Evolutionary conservation across 2,797 vertebrate genomes (phyloP).

Genomic region (Lepus townsendii): DNA sequence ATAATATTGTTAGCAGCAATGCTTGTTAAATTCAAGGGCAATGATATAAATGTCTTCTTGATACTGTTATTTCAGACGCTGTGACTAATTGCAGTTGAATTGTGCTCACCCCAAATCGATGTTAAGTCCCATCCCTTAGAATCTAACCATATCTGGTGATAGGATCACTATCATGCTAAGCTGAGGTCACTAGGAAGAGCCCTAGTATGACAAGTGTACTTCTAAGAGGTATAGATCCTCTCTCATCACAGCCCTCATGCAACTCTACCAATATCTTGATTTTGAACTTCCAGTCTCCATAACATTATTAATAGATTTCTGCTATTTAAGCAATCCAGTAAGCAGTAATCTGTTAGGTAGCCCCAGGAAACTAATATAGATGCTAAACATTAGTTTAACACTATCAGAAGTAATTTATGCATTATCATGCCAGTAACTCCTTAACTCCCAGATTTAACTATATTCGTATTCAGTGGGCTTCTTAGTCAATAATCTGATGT

Average conservation of each 20-base stretch:
- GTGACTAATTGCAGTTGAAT: not conserved
- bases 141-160: slow-evolving; percentile 12
- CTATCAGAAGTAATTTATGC: slow-evolving; percentile 14
- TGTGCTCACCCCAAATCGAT: not conserved
- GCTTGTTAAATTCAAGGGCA: slow-evolving; percentile 16
- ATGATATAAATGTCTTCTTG: not conserved
- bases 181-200: not conserved
- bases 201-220: not conserved
- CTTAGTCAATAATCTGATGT: not conserved
- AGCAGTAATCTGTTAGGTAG: not conserved
- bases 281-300: slow-evolving; percentile 37
- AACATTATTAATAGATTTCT: not conserved
- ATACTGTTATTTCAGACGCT: not conserved
- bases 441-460: not conserved
- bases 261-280: not conserved
- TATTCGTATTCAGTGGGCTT: slow-evolving; percentile 32
- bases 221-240: not conserved
- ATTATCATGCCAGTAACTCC: not conserved
- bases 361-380: slow-evolving; percentile 20
- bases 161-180: slow-evolving; percentile 39
- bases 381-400: not conserved
- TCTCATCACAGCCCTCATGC: not conserved
- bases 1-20: not conserved
- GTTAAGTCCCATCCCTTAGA: slow-evolving; percentile 20
- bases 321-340: not conserved